Evolutionary conservation across 2,888 invertebrate species (phyloP).

Genomic region (Adineta ricciae): DNA sequence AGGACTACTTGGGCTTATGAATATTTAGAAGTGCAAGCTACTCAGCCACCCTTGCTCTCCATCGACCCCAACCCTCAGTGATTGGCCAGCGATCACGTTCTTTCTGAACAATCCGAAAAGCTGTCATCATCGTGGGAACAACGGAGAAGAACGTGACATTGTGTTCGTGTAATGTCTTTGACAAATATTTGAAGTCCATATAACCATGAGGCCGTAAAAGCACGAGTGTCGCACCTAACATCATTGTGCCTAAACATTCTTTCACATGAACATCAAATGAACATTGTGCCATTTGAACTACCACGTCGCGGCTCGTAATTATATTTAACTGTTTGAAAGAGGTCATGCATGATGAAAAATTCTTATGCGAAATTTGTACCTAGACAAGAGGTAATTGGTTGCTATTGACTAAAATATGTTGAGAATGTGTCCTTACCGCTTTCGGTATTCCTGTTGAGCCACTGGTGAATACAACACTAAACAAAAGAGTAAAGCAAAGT

Average conservation of each 20-base stretch:
- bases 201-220: not conserved
- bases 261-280: slow-evolving; percentile 3
- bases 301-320: not conserved
- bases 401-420: too few species aligned
- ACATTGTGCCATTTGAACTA: not conserved
- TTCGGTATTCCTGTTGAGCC: slow-evolving; percentile 16
- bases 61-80: too few species aligned
- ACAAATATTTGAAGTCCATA: not conserved
- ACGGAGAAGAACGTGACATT: not conserved
- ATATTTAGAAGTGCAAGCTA: too few species aligned
- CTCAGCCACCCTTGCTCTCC: too few species aligned
- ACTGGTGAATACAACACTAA: not conserved
- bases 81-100: too few species aligned
- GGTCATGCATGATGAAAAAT: not conserved
- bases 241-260: not conserved
- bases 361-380: not conserved
- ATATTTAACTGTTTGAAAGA: not conserved
- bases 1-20: too few species aligned
- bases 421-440: not conserved
- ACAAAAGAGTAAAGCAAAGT: too few species aligned
- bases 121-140: slow-evolving; percentile 13
- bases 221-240: not conserved
- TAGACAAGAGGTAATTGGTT: too few species aligned
- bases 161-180: not conserved
- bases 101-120: too few species aligned